Percentiles rank a stretch among this genome's conserved stretches.
These are phyloP conservation scores for Augiades crinisus DNA, from an alignment of 2,888 invertebrate genomes.

Conservation along the genomic window DNA sequence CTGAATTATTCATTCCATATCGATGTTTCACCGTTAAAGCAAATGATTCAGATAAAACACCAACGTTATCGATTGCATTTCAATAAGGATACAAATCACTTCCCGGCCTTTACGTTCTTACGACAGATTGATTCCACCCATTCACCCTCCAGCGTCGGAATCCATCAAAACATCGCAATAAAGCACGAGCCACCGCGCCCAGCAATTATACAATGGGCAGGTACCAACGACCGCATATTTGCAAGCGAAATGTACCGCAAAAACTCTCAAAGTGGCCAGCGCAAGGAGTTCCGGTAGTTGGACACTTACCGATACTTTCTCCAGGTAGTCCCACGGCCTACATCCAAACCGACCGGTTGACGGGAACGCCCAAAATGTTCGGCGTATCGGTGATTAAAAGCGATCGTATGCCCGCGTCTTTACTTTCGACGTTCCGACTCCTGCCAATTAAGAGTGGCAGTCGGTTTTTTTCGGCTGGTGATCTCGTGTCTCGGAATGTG, in stretches of 20 bases:
- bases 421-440: constrained; percentile 61
- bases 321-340: constrained; percentile 71
- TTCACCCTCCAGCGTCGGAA: constrained; percentile 8
- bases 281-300: constrained; percentile 62
- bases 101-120: not conserved
- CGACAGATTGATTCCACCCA: constrained; percentile 14
- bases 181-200: constrained; percentile 46
- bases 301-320: constrained; percentile 60
- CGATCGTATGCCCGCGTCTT: constrained; percentile 53
- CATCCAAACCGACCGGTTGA: constrained; percentile 58
- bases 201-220: constrained; percentile 52
- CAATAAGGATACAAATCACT: not conserved
- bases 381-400: constrained; percentile 59
- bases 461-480: constrained; percentile 36
- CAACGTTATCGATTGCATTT: not conserved
- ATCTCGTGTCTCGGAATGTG: not conserved
- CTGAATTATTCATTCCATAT: too few relatives aligned
- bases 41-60: too few relatives aligned
- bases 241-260: constrained; percentile 50
- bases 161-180: constrained; percentile 22
- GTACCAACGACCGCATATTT: constrained; percentile 51
- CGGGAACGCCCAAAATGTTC: constrained; percentile 73
- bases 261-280: constrained; percentile 47
- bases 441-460: constrained; percentile 55
- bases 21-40: not conserved